Evolutionary conservation across 1,140 invertebrate species (phyloP).

Genomic region (Drosophila truncata): DNA sequence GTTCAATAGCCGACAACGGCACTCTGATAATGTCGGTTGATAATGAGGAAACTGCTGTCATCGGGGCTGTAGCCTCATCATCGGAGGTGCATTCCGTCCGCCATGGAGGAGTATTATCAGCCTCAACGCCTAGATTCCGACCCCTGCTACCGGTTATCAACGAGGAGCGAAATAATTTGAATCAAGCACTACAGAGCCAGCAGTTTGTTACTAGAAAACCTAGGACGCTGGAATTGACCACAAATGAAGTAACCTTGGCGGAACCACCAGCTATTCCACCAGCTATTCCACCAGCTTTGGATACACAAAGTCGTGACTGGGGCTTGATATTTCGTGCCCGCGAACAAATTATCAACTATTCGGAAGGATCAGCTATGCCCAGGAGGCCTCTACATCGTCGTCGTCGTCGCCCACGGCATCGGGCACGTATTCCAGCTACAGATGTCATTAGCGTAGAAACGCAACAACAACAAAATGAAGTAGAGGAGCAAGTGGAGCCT

Average conservation of each 20-base stretch:
- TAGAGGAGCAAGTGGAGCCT: neutral
- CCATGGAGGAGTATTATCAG: neutral
- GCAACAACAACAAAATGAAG: neutral
- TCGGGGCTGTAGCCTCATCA: neutral
- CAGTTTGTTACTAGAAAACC: neutral
- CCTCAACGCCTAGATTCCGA: constrained; percentile 47
- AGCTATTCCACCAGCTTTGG: too few relatives aligned
- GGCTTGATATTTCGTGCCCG: constrained; percentile 44
- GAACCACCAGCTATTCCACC: neutral
- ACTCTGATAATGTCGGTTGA: neutral
- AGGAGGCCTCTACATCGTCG: neutral
- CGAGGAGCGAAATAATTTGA: constrained; percentile 41
- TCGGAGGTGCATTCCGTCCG: constrained; percentile 1
- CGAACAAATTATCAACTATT: constrained; percentile 13
- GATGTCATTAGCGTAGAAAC: neutral
- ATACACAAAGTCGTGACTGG: constrained; percentile 38
- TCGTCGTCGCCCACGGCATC: constrained; percentile 13
- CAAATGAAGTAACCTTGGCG: neutral
- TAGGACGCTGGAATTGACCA: constrained; percentile 30
- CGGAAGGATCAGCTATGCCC: neutral
- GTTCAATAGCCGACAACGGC: neutral
- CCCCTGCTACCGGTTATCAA: constrained; percentile 50
- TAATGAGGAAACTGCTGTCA: neutral
- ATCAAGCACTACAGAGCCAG: constrained; percentile 15
- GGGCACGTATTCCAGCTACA: neutral